These are phyloP conservation scores for Tenthredo distinguenda DNA, from an alignment of 2,888 invertebrate genomes.

Conservation along the genomic window DNA sequence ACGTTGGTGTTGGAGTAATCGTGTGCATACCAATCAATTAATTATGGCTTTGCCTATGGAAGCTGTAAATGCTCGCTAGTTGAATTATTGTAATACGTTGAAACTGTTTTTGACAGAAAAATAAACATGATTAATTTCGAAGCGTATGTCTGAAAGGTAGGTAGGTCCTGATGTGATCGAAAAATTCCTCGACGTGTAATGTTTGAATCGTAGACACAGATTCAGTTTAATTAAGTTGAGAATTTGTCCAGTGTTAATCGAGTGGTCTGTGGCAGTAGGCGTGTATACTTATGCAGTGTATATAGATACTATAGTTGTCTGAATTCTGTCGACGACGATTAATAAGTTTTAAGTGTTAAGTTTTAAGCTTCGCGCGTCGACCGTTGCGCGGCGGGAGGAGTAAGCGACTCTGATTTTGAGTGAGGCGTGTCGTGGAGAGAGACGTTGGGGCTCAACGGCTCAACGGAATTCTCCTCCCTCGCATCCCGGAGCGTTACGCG, in stretches of 20 bases:
- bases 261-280: background rate
- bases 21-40: too few relatives aligned
- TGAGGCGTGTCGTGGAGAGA: conserved; percentile 33
- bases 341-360: conserved; percentile 31
- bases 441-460: conserved; percentile 41
- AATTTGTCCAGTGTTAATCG: background rate
- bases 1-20: too few relatives aligned
- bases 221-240: background rate
- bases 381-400: background rate
- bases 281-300: background rate
- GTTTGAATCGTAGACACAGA: background rate
- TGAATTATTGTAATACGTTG: too few relatives aligned
- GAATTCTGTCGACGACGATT: background rate
- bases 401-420: conserved; percentile 23
- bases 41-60: too few relatives aligned
- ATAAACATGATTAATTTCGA: background rate
- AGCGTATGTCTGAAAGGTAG: background rate
- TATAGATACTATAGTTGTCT: background rate
- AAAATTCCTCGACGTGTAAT: background rate
- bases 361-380: background rate
- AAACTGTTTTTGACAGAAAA: too few relatives aligned
- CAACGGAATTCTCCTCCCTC: conserved; percentile 24
- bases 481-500: background rate
- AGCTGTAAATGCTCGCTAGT: too few relatives aligned
- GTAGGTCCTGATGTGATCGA: background rate